Percentiles rank a stretch among this genome's conserved stretches.
Evolutionary conservation across 2,888 invertebrate genomes (phyloP).

Genomic region (Flabesymbios commensalis): DNA sequence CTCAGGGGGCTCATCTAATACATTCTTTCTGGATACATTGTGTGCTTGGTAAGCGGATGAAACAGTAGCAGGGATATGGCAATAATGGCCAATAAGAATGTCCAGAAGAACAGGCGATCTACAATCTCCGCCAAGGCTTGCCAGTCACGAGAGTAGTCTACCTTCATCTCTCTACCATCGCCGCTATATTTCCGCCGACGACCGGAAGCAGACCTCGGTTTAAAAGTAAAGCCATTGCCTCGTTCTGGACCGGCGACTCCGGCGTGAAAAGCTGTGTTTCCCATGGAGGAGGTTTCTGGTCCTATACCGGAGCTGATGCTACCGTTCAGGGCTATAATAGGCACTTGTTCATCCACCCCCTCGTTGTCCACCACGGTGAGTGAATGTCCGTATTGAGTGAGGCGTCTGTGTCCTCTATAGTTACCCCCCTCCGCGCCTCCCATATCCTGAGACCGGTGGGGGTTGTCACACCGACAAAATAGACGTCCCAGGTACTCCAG

Average conservation of each 20-base stretch:
- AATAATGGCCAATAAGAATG: conserved; percentile 22
- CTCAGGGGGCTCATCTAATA: too few relatives aligned
- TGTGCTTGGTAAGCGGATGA: conserved; percentile 27
- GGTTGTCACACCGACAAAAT: conserved; percentile 17
- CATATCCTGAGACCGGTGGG: too few relatives aligned
- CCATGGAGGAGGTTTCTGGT: too few relatives aligned
- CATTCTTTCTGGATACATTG: too few relatives aligned
- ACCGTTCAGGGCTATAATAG: conserved; percentile 24
- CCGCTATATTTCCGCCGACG: not conserved
- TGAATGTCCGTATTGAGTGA: not conserved
- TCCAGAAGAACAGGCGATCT: conserved; percentile 28
- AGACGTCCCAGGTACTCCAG: conserved; percentile 23
- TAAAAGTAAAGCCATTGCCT: not conserved
- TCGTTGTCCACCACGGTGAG: not conserved
- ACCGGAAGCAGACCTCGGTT: not conserved
- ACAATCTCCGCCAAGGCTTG: conserved; percentile 26
- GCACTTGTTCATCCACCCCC: conserved; percentile 20
- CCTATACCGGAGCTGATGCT: not conserved
- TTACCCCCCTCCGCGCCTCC: not conserved
- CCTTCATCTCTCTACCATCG: conserved; percentile 3
- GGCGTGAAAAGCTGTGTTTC: too few relatives aligned
- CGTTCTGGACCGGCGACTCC: too few relatives aligned
- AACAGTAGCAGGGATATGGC: conserved; percentile 25
- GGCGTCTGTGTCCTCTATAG: not conserved
- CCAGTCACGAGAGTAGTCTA: conserved; percentile 25